Percentiles rank a stretch among this genome's conserved stretches.
These are phyloP conservation scores for Rhabditoides inermis DNA, from an alignment of 2,888 invertebrate genomes.

Conservation along the genomic window DNA sequence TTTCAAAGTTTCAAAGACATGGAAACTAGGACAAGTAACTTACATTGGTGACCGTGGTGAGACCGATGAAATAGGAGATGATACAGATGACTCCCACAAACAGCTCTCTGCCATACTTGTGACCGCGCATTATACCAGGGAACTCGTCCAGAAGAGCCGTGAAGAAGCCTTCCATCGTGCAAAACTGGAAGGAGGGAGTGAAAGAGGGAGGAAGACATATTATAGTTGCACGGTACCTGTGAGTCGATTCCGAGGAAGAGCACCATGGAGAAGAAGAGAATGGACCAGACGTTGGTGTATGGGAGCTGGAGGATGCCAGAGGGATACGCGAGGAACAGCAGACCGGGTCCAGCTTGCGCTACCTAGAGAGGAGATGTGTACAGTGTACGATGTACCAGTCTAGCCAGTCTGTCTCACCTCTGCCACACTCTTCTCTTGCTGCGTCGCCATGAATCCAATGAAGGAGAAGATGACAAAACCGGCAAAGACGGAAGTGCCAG, in stretches of 20 bases:
- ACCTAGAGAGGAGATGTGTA: conserved; percentile 38
- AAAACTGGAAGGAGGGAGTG: conserved; percentile 67
- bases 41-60: conserved; percentile 63
- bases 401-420: conserved; percentile 42
- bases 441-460: conserved; percentile 57
- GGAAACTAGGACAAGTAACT: neutral
- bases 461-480: conserved; percentile 59
- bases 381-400: neutral
- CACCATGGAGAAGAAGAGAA: conserved; percentile 65
- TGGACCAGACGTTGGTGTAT: conserved; percentile 62
- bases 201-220: conserved; percentile 1
- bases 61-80: conserved; percentile 84
- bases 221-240: conserved; percentile 53
- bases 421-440: conserved; percentile 53
- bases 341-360: conserved; percentile 57
- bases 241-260: conserved; percentile 63
- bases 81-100: conserved; percentile 86
- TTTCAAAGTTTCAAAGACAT: no score
- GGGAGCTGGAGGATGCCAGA: conserved; percentile 62
- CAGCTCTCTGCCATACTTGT: conserved; percentile 69
- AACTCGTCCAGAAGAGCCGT: conserved; percentile 95
- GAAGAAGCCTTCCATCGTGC: conserved; percentile 96
- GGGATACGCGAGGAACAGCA: conserved; percentile 63
- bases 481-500: conserved; percentile 56
- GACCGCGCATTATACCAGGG: conserved; percentile 69